Evolutionary conservation across 2,888 invertebrate genomes (phyloP), one percentile per base, ranked within the genome.

Genomic region (Pseudoips prasinana): DNA sequence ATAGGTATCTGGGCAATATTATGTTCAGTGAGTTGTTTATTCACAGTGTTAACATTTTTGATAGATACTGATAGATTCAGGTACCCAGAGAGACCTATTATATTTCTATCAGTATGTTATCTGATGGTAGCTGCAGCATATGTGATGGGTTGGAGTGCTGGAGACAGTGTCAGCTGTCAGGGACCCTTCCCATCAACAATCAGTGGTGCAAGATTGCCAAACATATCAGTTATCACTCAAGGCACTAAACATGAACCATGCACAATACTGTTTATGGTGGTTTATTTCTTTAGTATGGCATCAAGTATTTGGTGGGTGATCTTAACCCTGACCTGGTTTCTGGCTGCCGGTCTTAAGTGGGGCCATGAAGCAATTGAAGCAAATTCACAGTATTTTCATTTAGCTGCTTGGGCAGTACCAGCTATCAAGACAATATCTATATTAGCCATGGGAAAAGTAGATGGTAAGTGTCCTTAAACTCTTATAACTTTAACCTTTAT

Each of bases 271-370:
- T 98, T 98, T 82, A 98, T 98, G 97, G 92, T 97, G 64, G 92
- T 98, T 25, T 97, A 97, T 84, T 98, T 98, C 89, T 98, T 98
- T 78, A 95, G 95, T 71, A 98, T 98, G 96, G 97, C 98, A 11
- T 96, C 96, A 25, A 96, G 96, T 72, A 96, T 98, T 66, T 98
- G 98, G 98, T 98, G 98, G 98, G 97, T 98, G 31, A 94, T 98
- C 58, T 88, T 98, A 64, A 97, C 98, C 8, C 90, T 98, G 46
- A 98, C 98, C 33, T 98, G 98, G 98, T 98, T 98, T 84, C 88
- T 98, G 66, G 97, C 98, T 23, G 98, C 98, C 41, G 98, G 98
- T 18, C 91, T 98, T 38, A 98, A 98, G 86, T 98, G 98, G 98
- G 98, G 98, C 25, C 97, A 98, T 80, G 98, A 98, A 90, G 98